A percentile compares a stretch with the other conserved stretches of the same genome.
phyloP scores from a whole-genome alignment of 2,888 invertebrate species.

The Apoda limacodes region DNA sequence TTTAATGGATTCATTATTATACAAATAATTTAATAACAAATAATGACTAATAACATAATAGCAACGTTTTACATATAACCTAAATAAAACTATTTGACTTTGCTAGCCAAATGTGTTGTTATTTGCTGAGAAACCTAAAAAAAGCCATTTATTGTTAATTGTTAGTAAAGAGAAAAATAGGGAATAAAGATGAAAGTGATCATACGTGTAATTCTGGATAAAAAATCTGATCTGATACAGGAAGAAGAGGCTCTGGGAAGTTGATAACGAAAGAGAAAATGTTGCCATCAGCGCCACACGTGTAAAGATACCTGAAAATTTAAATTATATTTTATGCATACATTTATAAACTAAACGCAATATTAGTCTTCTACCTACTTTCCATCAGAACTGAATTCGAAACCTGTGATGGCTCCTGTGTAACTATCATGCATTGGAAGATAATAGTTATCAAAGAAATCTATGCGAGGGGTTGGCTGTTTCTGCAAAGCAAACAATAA shows the following conservation, averaged over 20 bases:
- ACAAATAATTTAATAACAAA: too few relatives aligned
- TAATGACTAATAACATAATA: too few relatives aligned
- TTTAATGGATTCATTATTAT: too few relatives aligned
- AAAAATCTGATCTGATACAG: too few relatives aligned
- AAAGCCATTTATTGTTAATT: too few relatives aligned
- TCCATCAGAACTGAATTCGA: slow-evolving; percentile 73
- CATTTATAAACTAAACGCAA: neutral
- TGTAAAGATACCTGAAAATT: slow-evolving; percentile 54
- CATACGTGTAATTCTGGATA: too few relatives aligned
- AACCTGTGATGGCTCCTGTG: slow-evolving; percentile 74
- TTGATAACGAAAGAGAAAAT: slow-evolving; percentile 76
- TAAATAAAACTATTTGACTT: too few relatives aligned
- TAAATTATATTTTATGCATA: slow-evolving; percentile 2
- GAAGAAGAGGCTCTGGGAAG: slow-evolving; percentile 41
- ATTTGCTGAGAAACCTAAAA: too few relatives aligned
- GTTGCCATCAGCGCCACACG: slow-evolving; percentile 81
- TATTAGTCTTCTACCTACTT: slow-evolving; percentile 39
- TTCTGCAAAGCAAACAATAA: slow-evolving; percentile 28
- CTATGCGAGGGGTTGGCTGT: slow-evolving; percentile 52
- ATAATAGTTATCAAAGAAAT: slow-evolving; percentile 72
- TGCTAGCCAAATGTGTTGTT: too few relatives aligned
- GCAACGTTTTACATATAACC: too few relatives aligned
- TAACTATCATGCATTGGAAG: slow-evolving; percentile 81
- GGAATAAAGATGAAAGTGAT: too few relatives aligned
- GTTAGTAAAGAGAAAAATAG: too few relatives aligned